Evolutionary conservation across 2,113 vertebrate genomes (phyloP).

Genomic region (Etheostoma cragini): DNA sequence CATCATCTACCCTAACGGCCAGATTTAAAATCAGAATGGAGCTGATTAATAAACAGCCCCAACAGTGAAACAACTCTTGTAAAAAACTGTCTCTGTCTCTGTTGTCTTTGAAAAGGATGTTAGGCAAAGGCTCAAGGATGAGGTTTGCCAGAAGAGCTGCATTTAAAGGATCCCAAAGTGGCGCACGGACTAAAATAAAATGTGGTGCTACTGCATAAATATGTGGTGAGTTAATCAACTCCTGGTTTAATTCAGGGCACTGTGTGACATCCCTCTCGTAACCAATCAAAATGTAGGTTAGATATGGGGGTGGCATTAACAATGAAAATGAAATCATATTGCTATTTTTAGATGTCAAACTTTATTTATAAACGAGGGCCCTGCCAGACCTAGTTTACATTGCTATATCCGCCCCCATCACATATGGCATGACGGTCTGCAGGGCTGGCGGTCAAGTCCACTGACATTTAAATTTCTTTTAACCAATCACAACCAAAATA

Average conservation of each 20-base stretch:
- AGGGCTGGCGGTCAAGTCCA: slow-evolving; percentile 35
- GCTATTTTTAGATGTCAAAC: slow-evolving; percentile 76
- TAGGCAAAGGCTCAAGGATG: background rate
- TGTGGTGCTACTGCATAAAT: slow-evolving; percentile 27
- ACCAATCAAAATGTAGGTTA: slow-evolving; percentile 77
- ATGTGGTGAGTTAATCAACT: slow-evolving; percentile 65
- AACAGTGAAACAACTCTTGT: slow-evolving; percentile 6
- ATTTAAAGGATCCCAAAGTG: slow-evolving; percentile 1
- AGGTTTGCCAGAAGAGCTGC: background rate
- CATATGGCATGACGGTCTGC: slow-evolving; percentile 34
- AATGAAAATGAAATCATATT: slow-evolving; percentile 68
- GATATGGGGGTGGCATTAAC: slow-evolving; percentile 56
- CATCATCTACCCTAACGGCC: slow-evolving; percentile 15
- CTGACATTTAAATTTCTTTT: slow-evolving; percentile 41
- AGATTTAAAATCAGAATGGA: slow-evolving; percentile 18
- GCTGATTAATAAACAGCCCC: slow-evolving; percentile 36
- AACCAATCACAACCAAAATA: slow-evolving; percentile 11
- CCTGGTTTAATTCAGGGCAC: slow-evolving; percentile 56
- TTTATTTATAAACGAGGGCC: slow-evolving; percentile 67
- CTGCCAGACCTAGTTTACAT: slow-evolving; percentile 62
- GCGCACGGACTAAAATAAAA: slow-evolving; percentile 12
- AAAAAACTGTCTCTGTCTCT: background rate
- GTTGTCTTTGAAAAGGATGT: slow-evolving; percentile 11
- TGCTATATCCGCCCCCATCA: slow-evolving; percentile 65
- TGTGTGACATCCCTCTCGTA: slow-evolving; percentile 23